Evolutionary conservation across 1,140 invertebrate species (phyloP).

Genomic region (Ridgeia piscesae): DNA sequence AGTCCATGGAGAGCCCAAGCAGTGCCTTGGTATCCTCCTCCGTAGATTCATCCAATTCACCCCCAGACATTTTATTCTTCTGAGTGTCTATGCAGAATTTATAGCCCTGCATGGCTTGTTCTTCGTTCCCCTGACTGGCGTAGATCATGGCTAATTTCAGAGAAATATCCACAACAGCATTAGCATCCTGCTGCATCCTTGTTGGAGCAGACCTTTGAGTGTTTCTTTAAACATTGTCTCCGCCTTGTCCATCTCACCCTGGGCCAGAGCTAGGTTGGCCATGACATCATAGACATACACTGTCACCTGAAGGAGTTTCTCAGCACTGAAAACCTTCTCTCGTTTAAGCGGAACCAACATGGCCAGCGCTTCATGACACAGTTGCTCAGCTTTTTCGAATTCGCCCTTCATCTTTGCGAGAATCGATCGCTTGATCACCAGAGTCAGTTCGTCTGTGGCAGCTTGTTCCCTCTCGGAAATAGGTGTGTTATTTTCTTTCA

Average conservation of each 20-base stretch:
- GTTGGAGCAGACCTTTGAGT: slow-evolving; percentile 71
- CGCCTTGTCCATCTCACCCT: slow-evolving; percentile 76
- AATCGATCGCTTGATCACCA: slow-evolving; percentile 20
- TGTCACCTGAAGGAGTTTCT: slow-evolving; percentile 64
- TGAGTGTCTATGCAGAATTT: slow-evolving; percentile 75
- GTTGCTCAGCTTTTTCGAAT: slow-evolving; percentile 39
- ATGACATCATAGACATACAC: slow-evolving; percentile 87
- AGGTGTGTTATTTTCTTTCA: background rate
- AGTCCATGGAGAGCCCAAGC: slow-evolving; percentile 74
- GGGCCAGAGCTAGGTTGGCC: slow-evolving; percentile 83
- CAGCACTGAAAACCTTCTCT: slow-evolving; percentile 36
- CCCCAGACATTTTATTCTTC: slow-evolving; percentile 61
- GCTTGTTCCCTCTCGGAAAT: background rate
- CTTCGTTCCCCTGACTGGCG: slow-evolving; percentile 65
- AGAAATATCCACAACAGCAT: slow-evolving; percentile 77
- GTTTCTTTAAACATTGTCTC: slow-evolving; percentile 80
- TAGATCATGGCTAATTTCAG: slow-evolving; percentile 62
- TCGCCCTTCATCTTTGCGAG: slow-evolving; percentile 23
- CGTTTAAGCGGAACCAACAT: slow-evolving; percentile 35
- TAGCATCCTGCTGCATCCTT: slow-evolving; percentile 73
- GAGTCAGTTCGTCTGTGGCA: background rate
- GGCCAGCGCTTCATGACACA: slow-evolving; percentile 46
- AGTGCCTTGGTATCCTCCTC: slow-evolving; percentile 67
- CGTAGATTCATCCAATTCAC: slow-evolving; percentile 58
- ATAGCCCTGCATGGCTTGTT: slow-evolving; percentile 74